Conservation (phyloP, 2,797 vertebrate genomes). For the Labeo calbasu region DNA sequence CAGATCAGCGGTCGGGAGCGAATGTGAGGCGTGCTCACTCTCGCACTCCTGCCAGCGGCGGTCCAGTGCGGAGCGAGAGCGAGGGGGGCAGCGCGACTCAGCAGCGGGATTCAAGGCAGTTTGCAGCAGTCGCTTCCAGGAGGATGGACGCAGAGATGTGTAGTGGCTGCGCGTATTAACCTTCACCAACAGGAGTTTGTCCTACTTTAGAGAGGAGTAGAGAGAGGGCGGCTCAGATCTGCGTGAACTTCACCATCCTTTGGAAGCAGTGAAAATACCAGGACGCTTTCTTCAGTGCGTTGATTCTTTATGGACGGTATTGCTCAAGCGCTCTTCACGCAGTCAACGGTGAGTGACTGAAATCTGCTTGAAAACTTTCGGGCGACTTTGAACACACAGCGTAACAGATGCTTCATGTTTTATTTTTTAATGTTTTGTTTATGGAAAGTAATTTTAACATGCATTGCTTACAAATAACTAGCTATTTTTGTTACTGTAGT, state of each 20-base stretch:
- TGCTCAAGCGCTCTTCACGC: neutral
- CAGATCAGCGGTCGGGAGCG: conserved; percentile 58
- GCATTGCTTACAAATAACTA: neutral
- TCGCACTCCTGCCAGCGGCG: conserved; percentile 53
- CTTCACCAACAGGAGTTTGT: conserved; percentile 9
- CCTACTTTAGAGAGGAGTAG: neutral
- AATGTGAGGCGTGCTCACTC: conserved; percentile 55
- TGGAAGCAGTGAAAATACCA: neutral
- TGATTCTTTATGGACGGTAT: neutral
- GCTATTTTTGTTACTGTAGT: neutral
- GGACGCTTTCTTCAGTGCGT: neutral
- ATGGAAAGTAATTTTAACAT: neutral
- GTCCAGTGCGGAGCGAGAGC: neutral
- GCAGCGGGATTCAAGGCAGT: conserved; percentile 8
- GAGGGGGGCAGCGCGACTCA: conserved; percentile 9
- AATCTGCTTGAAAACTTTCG: conserved; percentile 34
- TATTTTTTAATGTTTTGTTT: neutral
- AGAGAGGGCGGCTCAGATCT: neutral
- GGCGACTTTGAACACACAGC: neutral
- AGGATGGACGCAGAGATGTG: conserved; percentile 19
- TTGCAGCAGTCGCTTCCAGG: conserved; percentile 16
- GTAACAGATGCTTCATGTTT: neutral
- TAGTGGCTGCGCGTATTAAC: neutral
- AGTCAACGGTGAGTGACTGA: conserved; percentile 30
- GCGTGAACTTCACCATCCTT: conserved; percentile 19